Conservation (phyloP, 2,113 vertebrate genomes). For the Platysternon megacephalum region DNA sequence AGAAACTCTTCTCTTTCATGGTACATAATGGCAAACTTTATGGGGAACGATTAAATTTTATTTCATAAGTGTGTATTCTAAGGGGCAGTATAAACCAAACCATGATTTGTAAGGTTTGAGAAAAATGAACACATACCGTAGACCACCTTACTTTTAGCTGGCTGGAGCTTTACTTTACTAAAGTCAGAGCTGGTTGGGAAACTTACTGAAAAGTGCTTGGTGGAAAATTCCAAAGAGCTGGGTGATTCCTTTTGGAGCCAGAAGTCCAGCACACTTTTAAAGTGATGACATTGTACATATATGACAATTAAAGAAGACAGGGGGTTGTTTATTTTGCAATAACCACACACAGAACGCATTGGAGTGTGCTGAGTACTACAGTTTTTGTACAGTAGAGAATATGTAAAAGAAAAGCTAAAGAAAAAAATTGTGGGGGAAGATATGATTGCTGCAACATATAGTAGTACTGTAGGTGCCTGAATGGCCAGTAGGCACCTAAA, state of each 20-base stretch:
- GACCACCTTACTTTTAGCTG: not conserved
- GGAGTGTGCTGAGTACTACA: not conserved
- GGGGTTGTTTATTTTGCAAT: not conserved
- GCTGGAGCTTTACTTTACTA: not conserved
- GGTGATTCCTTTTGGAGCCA: not conserved
- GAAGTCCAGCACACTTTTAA: not conserved
- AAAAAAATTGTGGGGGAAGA: not conserved
- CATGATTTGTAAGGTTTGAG: not conserved
- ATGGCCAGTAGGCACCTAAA: not conserved
- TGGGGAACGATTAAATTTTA: not conserved
- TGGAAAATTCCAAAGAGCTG: not conserved
- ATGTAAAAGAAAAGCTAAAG: not conserved
- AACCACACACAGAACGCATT: not conserved
- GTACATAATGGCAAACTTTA: not conserved
- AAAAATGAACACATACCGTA: not conserved
- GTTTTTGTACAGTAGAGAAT: not conserved
- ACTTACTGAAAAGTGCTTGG: not conserved
- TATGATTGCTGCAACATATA: not conserved
- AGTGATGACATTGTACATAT: not conserved
- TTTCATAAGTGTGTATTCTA: not conserved
- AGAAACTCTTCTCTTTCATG: not conserved
- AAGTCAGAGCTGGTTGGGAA: not conserved
- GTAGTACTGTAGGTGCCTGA: not conserved
- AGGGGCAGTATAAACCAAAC: not conserved
- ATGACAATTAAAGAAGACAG: not conserved